Evolutionary conservation across 2,113 vertebrate species (phyloP).

Genomic region (Halichoeres trimaculatus): DNA sequence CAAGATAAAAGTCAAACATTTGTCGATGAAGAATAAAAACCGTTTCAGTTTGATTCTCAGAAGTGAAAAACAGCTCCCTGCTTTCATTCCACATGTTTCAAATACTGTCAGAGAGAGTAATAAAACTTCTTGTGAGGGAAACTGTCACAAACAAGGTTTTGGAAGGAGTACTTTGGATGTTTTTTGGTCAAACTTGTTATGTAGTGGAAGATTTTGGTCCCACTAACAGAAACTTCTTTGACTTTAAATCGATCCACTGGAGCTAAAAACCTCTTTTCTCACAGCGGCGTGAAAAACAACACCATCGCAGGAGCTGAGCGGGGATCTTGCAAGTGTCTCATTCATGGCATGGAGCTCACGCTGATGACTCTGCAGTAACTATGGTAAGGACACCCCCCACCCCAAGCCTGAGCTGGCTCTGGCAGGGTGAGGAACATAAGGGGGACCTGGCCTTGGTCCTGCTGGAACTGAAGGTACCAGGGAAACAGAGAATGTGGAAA

Average conservation of each 20-base stretch:
- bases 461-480: slow-evolving; percentile 43
- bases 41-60: slow-evolving; percentile 22
- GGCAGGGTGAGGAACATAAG: slow-evolving; percentile 37
- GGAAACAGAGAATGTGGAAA: slow-evolving; percentile 50
- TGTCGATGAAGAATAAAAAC: slow-evolving; percentile 45
- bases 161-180: slow-evolving; percentile 5
- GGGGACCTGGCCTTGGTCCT: slow-evolving; percentile 37
- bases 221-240: background rate
- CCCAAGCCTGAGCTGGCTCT: slow-evolving; percentile 25
- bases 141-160: too few relatives aligned
- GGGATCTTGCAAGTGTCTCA: slow-evolving; percentile 46
- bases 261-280: slow-evolving; percentile 18
- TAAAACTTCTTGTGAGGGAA: slow-evolving; percentile 34
- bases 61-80: slow-evolving; percentile 43
- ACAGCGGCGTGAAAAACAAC: slow-evolving; percentile 41
- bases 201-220: slow-evolving; percentile 6
- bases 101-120: slow-evolving; percentile 56
- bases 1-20: slow-evolving; percentile 54
- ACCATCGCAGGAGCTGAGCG: slow-evolving; percentile 17
- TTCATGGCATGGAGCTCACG: slow-evolving; percentile 22
- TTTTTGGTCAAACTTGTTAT: background rate
- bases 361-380: slow-evolving; percentile 57
- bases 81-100: slow-evolving; percentile 46
- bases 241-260: background rate
- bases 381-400: slow-evolving; percentile 42